These are phyloP conservation scores for Aepyceros melampus DNA, from an alignment of 2,113 vertebrate genomes.

Conservation along the genomic window DNA sequence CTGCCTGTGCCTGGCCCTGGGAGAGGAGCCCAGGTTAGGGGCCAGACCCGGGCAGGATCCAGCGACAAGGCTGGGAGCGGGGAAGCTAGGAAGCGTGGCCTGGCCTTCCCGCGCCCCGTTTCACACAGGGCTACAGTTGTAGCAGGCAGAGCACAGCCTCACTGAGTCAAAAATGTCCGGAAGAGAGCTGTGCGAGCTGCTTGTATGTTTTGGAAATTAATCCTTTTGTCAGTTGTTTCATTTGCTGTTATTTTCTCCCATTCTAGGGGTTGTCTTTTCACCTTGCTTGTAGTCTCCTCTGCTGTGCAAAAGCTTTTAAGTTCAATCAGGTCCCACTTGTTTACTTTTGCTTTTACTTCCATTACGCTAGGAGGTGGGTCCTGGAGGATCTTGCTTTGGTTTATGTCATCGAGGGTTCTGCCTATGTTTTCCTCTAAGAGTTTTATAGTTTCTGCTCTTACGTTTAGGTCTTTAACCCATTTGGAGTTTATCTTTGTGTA, in stretches of 20 bases:
- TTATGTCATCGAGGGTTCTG: background rate
- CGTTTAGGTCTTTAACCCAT: background rate
- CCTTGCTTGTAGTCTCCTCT: background rate
- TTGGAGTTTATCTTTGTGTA: background rate
- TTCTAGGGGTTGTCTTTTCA: background rate
- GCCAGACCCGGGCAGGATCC: background rate
- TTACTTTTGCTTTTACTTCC: background rate
- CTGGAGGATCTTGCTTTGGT: background rate
- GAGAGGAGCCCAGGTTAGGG: fast-evolving
- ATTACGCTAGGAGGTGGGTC: background rate
- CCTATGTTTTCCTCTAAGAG: background rate
- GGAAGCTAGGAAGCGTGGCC: background rate
- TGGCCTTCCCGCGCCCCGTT: fast-evolving
- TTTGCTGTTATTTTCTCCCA: background rate
- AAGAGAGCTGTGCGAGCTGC: background rate
- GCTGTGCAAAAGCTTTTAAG: background rate
- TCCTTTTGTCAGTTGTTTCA: background rate
- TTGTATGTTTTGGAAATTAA: background rate
- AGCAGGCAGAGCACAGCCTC: background rate
- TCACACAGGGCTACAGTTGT: fast-evolving
- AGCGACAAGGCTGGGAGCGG: fast-evolving
- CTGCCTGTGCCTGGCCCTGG: background rate
- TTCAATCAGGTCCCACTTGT: background rate
- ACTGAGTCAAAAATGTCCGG: fast-evolving
- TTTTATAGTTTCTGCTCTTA: background rate